Base-by-base conservation (phyloP, 2,888 invertebrate species). In the Ptychoptera albimana region DNA sequence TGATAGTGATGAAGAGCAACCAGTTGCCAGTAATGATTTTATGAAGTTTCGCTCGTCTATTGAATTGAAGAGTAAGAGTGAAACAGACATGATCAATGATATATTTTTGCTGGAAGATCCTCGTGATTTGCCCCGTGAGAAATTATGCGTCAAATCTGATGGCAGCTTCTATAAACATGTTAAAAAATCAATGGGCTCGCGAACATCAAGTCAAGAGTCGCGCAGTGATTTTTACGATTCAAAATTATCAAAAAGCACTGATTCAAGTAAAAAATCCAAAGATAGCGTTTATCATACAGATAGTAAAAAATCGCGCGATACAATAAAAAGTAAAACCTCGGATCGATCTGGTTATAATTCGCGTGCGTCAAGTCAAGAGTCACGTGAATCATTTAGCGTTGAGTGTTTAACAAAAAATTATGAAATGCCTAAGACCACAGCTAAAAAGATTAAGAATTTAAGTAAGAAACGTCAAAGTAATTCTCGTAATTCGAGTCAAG, bases 101-200 rank as follows among this genome's bases (percentile, higher is more conserved):
- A 80, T 85, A 53, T 85, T 85, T 65, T 72, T 79, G 43, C 73
- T 79, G 57, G 86, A 86, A 56, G 82, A 82, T 63, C 81, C 81
- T n/a, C 66, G 80, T 14, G 75, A 79, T 57, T 67, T 81, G 42
- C 81, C 81, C 1, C 70, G 80, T 15, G 81, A 82, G 58, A 80
- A 79, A 49, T 67, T 80, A 10, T 77, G 78, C 10, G 74, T 81
- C 9, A 75, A 80, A 57, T 82, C 81, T 0, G 81, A 82, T 56
- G 81, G 81, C 3, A 76, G 71, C 53, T 81, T 79, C 57, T 81
- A 81, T 54, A 79, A 79, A 54, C 75, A 77, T 54, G 76, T 79
- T 46, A 77, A 77, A 55, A 70, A 75, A 30, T 69, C 71, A 2
- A 69, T 74, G 47, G 71, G 74, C 23, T 78, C 79, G 1, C 68